Evolutionary conservation across 2,797 vertebrate species (phyloP).

Genomic region (Hemitrygon akajei): DNA sequence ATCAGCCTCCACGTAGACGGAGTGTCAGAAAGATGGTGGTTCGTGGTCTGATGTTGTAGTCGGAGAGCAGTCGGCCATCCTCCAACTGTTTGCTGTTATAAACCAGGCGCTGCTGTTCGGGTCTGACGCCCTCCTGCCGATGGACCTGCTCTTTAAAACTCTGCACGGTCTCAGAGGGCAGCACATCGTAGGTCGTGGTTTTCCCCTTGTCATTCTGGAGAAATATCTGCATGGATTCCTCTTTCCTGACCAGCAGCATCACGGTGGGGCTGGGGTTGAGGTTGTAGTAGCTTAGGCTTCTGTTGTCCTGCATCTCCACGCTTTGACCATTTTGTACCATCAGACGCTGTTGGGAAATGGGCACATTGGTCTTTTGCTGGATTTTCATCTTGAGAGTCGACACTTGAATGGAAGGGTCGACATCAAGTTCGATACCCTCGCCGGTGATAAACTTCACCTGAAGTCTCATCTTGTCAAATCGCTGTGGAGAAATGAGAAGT

Average conservation of each 20-base stretch:
- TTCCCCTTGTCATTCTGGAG: conserved; percentile 23
- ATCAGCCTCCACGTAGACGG: background rate
- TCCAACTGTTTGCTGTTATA: conserved; percentile 24
- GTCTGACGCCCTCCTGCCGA: conserved; percentile 19
- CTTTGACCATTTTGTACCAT: background rate
- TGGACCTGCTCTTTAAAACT: background rate
- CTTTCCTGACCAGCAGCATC: background rate
- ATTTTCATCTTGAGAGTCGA: conserved; percentile 22
- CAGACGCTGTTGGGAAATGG: background rate
- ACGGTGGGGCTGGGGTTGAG: background rate
- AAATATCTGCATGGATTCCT: conserved; percentile 31
- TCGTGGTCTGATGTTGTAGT: conserved; percentile 33
- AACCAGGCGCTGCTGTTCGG: conserved; percentile 31
- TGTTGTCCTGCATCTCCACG: background rate
- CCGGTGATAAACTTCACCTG: conserved; percentile 30
- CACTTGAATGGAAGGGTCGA: conserved; percentile 3
- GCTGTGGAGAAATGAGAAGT: background rate
- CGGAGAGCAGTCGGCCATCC: background rate
- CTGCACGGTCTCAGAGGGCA: background rate
- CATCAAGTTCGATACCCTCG: background rate
- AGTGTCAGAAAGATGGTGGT: conserved; percentile 23
- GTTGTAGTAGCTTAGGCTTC: background rate
- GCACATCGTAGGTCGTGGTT: background rate
- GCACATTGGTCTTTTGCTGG: background rate
- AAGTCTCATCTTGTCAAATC: conserved; percentile 34